Evolutionary conservation across 2,888 invertebrate genomes (phyloP), one percentile per base, ranked within the genome.

Genomic region (Sarcophaga carnaria): DNA sequence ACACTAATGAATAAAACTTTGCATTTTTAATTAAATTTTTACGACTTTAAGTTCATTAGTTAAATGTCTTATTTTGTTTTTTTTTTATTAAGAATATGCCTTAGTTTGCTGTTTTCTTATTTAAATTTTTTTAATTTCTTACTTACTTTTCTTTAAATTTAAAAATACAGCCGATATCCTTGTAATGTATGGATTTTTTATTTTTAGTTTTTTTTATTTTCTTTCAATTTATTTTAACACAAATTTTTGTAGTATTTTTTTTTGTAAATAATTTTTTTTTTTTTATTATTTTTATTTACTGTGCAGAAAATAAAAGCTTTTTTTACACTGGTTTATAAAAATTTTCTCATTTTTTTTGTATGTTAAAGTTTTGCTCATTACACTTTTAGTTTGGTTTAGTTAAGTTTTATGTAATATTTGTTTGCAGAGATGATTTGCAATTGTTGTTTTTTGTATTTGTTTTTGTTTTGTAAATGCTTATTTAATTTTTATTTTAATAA

Each of bases 381-480:
- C 54, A 54, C 54, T 54, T 54, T 54, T 37, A 37, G 37, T 37
- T 37, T 37, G 8, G 37, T 37, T 67, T n/a, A 45, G n/a, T 67
- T 45, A 17, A 45, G n/a, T 67, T 45, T 67, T 67, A 67, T 27
- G 45, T 54, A 54, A 54, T 54, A 54, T 12, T 54, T 37, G 37
- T 37, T 37, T 37, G 37, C 37, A 37, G 8, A 8, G 37, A 80
- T 82, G 79, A 27, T 66, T 37, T 76, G 8, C 12, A 59, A n/a
- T 59, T 59, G 14, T 20, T 67, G 49, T n/a, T 45, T 71, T 62
- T 27, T n/a, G 22, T 54, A 25, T 63, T 64, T 74, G n/a, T 70
- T 79, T 49, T 45, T 62, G 17, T 71, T 37, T 74, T 54, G 12
- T 62, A 62, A 62, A 49, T 62, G 27, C n/a, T 54, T 25, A n/a